A percentile compares a stretch with the other conserved stretches of the same genome.
Conservation (phyloP, 2,888 invertebrate species). For the Acronicta aceris region DNA sequence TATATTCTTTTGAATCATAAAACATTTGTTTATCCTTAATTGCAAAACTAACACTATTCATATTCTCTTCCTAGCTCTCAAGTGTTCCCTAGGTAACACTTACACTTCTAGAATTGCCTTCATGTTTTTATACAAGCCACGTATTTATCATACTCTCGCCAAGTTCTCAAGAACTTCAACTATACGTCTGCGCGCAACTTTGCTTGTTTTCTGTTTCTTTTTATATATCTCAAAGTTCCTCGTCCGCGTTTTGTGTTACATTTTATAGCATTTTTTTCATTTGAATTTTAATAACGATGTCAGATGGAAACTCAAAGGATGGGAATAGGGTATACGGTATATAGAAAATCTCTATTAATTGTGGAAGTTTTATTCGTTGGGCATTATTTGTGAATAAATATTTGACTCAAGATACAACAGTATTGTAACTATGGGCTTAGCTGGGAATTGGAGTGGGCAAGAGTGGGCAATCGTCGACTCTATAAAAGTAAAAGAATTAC, state of each 20-base stretch:
- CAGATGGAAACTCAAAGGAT: slow-evolving; percentile 21
- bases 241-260: slow-evolving; percentile 41
- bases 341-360: slow-evolving; percentile 10
- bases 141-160: slow-evolving; percentile 70
- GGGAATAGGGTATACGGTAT: slow-evolving; percentile 17
- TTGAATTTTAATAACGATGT: slow-evolving; percentile 52
- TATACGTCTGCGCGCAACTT: slow-evolving; percentile 68
- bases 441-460: no score
- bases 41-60: slow-evolving; percentile 16
- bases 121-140: slow-evolving; percentile 37
- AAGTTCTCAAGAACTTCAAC: slow-evolving; percentile 68
- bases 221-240: slow-evolving; percentile 50
- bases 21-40: slow-evolving; percentile 14
- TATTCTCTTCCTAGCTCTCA: slow-evolving; percentile 13
- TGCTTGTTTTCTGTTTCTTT: slow-evolving; percentile 49
- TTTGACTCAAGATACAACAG: no score
- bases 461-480: no score
- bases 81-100: slow-evolving; percentile 42
- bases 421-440: no score
- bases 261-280: slow-evolving; percentile 47
- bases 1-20: no score
- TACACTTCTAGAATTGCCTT: slow-evolving; percentile 23
- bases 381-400: no score
- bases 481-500: no score
- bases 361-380: slow-evolving; percentile 16